Percentiles rank a stretch among this genome's conserved stretches.
These are phyloP conservation scores for Vombatus ursinus DNA, from an alignment of 2,113 vertebrate genomes.

Conservation along the genomic window DNA sequence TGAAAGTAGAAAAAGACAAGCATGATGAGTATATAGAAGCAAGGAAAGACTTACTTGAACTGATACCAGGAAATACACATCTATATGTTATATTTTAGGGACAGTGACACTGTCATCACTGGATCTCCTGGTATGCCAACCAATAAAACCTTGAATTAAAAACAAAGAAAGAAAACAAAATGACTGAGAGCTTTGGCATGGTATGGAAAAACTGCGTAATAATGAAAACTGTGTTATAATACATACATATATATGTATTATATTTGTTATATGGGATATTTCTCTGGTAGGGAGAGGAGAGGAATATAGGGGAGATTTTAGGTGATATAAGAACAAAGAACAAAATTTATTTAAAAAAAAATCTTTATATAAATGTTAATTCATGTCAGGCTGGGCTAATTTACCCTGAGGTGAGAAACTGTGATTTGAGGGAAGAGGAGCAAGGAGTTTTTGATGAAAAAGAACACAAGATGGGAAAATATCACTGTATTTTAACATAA, in stretches of 20 bases:
- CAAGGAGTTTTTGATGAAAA: background rate
- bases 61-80: too few species aligned
- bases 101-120: background rate
- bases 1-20: too few species aligned
- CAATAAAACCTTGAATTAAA: background rate
- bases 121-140: background rate
- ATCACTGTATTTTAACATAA: slow-evolving; percentile 60
- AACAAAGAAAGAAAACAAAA: background rate
- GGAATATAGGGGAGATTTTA: background rate
- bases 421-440: background rate
- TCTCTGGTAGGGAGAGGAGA: background rate
- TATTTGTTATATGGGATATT: background rate
- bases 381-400: background rate
- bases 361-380: background rate
- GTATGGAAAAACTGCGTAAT: background rate
- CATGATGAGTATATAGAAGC: too few species aligned
- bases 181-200: background rate
- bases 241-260: background rate
- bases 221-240: background rate
- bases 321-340: background rate
- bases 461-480: background rate
- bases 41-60: too few species aligned
- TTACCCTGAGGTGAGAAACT: background rate
- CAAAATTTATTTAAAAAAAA: background rate
- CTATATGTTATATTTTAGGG: too few species aligned